Base-by-base conservation (phyloP, 2,797 vertebrate genomes). In the Diplodus puntazzo region DNA sequence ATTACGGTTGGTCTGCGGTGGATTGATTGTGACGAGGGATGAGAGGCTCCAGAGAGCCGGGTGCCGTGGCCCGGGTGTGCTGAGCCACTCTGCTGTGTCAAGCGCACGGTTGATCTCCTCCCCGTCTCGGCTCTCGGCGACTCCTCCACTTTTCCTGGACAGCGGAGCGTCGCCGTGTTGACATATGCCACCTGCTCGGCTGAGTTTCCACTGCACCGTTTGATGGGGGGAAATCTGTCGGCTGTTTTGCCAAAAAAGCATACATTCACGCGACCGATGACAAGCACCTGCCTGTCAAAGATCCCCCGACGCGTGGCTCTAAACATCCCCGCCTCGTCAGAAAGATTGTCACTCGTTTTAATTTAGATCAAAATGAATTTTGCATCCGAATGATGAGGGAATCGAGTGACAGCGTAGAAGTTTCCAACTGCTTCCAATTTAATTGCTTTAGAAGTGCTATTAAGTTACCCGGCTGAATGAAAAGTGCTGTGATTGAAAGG, bases 21-120 rank as follows among this genome's bases (percentile, higher is more conserved):
- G 92, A 91, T 92, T 93, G 91, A 93, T 95, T 88, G 90, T 89
- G 90, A 92, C 79, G 79, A 91, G 83, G 88, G 91, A 88, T 85
- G 91, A 91, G 89, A 87, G 86, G 89, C 85, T 86, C 77, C 68
- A 0, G 81, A 74, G 85, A 86, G 84, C 67, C 9, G 81, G 82
- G 75, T 63, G 86, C 79, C 16, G 64, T 43, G 82, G 81, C 75
- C 74, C 5, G 54, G 75, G 65, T 72, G 68, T 42, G 73, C 85
- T 48, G 85, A 89, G 86, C 88, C 83, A 80, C 88, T 88, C 80
- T 61, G 72, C 85, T 60, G 88, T 90, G 92, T 89, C 87, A 81
- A 81, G 79, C 74, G 12, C 77, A 81, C 34, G 77, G 68, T 83
- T 89, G 86, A 92, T 85, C 87, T 81, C 77, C 79, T 3, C 30